Evolutionary conservation across 2,113 vertebrate genomes (phyloP), one percentile per base, ranked within the genome.

Genomic region (Rhinichthys klamathensis): DNA sequence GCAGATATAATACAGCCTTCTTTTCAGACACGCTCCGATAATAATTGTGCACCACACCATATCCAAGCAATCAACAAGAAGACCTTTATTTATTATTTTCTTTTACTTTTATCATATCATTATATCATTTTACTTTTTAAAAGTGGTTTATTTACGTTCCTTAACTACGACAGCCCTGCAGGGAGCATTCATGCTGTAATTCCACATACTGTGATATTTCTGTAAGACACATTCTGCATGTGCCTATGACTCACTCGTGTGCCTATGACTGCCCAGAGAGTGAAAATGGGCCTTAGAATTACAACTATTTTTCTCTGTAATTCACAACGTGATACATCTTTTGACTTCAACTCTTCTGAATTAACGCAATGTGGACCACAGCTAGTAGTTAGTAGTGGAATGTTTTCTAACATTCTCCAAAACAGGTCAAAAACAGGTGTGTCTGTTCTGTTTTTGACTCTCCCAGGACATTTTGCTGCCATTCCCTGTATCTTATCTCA

Each of bases 401-500:
- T 69, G 78, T 27, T 74, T 83, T 10, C 2, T 23, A 32, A 25
- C 76, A 51, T 61, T 79, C 41, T 74, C 38, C 13, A 79, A 30
- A 30, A 56, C 54, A 56, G 74, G 38, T 63, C 12, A 41, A 41
- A 82, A 83, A 72, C 27, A 74, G 84, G 84, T 86, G 80, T 88
- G 75, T 61, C 69, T 82, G 30, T 61, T 46, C 1, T 49, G 11
- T 58, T 13, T 15, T 84, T 3, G n/a, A 44, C 75, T 63, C 6
- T 78, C 13, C 49, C 15, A 21, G 23, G 46, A 78, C 70, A 70
- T 77, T 82, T 73, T 3, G 16, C 23, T 54, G 35, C 32, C 69
- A 61, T 83, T 85, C 78, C 46, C 60, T 6, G 4, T 38, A 60
- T 74, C 79, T 85, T 87, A 87, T 89, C 84, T 87, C 5, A 11